Conservation (phyloP, 2,888 invertebrate species). For the Nephrotoma flavescens region DNA sequence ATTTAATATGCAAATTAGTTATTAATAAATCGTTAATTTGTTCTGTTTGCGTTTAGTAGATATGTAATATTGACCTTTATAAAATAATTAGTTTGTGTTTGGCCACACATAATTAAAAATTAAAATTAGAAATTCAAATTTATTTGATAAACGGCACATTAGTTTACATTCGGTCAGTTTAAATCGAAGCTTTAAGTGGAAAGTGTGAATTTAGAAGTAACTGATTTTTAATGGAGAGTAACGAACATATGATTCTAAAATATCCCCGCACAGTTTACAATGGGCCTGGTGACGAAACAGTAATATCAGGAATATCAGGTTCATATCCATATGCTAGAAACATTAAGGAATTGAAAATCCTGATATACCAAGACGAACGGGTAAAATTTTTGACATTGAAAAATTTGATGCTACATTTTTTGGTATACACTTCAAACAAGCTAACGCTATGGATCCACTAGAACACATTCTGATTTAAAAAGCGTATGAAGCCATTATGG, state of each 20-base stretch:
- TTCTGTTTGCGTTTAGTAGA: no score
- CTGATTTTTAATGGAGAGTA: no score
- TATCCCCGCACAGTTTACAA: neutral
- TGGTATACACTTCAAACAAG: slow-evolving; percentile 59
- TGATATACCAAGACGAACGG: slow-evolving; percentile 58
- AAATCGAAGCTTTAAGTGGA: no score
- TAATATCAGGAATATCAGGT: slow-evolving; percentile 43
- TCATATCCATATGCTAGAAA: slow-evolving; percentile 50
- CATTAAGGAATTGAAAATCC: slow-evolving; percentile 44
- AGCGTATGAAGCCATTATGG: slow-evolving; percentile 43
- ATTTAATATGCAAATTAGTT: no score
- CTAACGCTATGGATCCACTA: slow-evolving; percentile 64
- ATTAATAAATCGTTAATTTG: no score
- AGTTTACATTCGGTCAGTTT: no score
- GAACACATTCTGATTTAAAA: slow-evolving; percentile 48
- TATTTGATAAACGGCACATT: no score
- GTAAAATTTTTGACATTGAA: slow-evolving; percentile 44
- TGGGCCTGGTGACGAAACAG: slow-evolving; percentile 35
- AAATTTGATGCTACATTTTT: slow-evolving; percentile 39
- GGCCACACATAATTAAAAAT: no score
- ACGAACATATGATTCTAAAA: neutral
- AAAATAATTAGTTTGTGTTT: no score
- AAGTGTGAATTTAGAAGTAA: no score
- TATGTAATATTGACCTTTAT: no score
- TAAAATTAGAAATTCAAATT: no score